Evolutionary conservation across 2,797 vertebrate genomes (phyloP), one percentile per base, ranked within the genome.

Genomic region (Brachyalestes nurse): DNA sequence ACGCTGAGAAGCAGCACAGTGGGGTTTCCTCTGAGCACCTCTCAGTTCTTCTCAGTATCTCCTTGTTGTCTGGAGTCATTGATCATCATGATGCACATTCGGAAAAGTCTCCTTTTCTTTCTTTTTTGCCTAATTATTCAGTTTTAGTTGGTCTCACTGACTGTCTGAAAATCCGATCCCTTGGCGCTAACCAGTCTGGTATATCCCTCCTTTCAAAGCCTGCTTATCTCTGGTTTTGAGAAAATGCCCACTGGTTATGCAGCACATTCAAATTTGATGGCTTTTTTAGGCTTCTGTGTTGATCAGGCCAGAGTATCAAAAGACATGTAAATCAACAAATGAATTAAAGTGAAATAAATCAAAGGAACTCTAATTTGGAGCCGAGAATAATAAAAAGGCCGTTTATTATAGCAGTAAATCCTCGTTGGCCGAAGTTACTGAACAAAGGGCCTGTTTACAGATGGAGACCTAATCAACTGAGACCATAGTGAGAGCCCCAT

Each of bases 371-470:
- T 80, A 8, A 77, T 72, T 65, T 40, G 78, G 49, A 21, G 66
- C 66, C 38, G 21, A 57, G 51, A 40, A 65, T 38, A 78, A 67
- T 60, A 72, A 78, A 75, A 71, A 77, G 17, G n/a, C 0, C 10
- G n/a, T 85, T 75, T 51, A 72, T 71, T 76, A 66, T 40, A 77
- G 64, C 10, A 42, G 72, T 51, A 55, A 70, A 49, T 69, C 65
- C 75, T 55, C 72, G 23, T 79, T 70, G 51, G 69, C 61, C 25
- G 47, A 58, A 74, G 17, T 17, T 38, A 0, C 19, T 34, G 58
- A 66, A 34, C 64, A 58, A 38, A 45, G 2, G 21, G 14, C 53
- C 13, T 64, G 53, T 72, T 64, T 77, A 55, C 74, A 76, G 74
- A 77, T 34, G 51, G 47, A 49, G 49, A 64, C 47, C 74, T 77